Evolutionary conservation across 2,888 invertebrate genomes (phyloP).

Genomic region (Athalia circularis): DNA sequence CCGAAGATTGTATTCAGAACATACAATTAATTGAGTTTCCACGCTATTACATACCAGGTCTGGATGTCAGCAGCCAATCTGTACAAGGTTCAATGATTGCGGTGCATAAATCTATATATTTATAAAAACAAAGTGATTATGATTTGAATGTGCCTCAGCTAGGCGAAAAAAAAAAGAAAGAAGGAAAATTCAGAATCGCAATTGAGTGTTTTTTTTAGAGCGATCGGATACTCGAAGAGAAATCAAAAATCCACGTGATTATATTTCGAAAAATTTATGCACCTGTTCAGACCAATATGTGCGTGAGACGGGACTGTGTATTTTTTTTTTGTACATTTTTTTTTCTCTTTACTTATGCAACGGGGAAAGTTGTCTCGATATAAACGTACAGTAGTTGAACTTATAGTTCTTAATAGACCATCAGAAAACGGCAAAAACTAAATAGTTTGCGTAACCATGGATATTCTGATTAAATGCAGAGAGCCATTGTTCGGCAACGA

Average conservation of each 20-base stretch:
- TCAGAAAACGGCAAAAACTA: not conserved
- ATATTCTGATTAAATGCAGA: constrained; percentile 32
- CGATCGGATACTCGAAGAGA: no score
- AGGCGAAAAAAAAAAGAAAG: constrained; percentile 63
- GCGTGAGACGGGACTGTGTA: not conserved
- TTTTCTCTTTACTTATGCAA: constrained; percentile 6
- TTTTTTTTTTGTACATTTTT: not conserved
- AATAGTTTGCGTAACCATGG: constrained; percentile 24
- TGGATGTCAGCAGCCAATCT: not conserved
- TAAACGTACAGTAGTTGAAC: not conserved
- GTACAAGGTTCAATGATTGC: constrained; percentile 9
- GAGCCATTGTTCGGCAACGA: constrained; percentile 22
- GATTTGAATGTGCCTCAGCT: not conserved
- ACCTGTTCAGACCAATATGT: not conserved
- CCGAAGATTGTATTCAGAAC: not conserved
- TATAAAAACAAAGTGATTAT: no score
- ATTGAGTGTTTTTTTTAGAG: no score
- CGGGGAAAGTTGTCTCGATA: constrained; percentile 28
- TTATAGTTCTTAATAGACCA: not conserved
- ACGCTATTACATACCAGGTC: no score
- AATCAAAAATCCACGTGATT: no score
- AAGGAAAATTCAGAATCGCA: constrained; percentile 52
- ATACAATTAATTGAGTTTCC: no score
- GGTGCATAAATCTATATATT: not conserved
- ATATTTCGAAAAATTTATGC: not conserved